Conservation (phyloP, 2,113 vertebrate species). For the Podarcis muralis region DNA sequence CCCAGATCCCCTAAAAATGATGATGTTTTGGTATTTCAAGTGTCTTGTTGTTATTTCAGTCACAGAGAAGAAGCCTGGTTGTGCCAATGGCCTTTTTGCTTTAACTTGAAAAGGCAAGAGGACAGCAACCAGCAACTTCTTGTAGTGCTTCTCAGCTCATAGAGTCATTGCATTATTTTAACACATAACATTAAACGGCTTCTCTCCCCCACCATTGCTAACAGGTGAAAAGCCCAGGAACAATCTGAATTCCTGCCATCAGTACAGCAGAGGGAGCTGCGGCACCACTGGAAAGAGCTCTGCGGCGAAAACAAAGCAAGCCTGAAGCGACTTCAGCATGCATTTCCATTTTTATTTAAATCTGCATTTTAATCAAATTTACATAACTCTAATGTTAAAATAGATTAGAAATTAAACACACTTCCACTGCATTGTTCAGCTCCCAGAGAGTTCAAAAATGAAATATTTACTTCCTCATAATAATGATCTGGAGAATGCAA, state of each 20-base stretch:
- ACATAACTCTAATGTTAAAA: conserved; percentile 54
- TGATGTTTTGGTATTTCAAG: background rate
- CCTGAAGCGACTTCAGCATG: conserved; percentile 4
- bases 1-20: background rate
- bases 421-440: conserved; percentile 22
- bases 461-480: conserved; percentile 45
- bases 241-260: rapidly evolving
- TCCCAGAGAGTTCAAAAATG: conserved; percentile 45
- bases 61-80: conserved; percentile 23
- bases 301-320: background rate
- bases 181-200: conserved; percentile 38
- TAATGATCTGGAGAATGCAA: conserved; percentile 17
- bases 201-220: conserved; percentile 34
- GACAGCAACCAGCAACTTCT: conserved; percentile 23
- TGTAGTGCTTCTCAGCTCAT: conserved; percentile 25
- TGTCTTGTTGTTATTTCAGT: conserved; percentile 9
- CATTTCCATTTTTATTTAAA: conserved; percentile 62
- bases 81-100: conserved; percentile 2
- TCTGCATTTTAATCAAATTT: conserved; percentile 68
- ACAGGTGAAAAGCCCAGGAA: rapidly evolving
- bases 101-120: conserved; percentile 31
- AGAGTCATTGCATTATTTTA: conserved; percentile 38
- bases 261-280: conserved; percentile 72
- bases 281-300: conserved; percentile 33
- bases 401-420: conserved; percentile 56